Evolutionary conservation across 2,113 vertebrate species (phyloP).

Genomic region (Paedocypris sp.): DNA sequence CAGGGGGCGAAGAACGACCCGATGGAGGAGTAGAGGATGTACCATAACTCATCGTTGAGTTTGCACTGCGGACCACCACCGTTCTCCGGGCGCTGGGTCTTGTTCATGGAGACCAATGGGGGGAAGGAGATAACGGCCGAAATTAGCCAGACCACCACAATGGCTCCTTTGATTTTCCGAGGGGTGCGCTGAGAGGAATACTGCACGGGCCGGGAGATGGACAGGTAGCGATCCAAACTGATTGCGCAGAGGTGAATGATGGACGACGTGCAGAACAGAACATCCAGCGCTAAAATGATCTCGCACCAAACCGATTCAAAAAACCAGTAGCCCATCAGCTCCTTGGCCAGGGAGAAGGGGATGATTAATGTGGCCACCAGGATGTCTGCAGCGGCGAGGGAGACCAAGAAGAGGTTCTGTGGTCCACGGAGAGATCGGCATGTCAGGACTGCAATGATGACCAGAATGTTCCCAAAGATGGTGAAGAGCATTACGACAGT

Average conservation of each 20-base stretch:
- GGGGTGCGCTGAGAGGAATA: slow-evolving; percentile 72
- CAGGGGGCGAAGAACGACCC: slow-evolving; percentile 85
- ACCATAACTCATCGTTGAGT: slow-evolving; percentile 78
- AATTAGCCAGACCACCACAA: slow-evolving; percentile 76
- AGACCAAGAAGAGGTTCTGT: slow-evolving; percentile 71
- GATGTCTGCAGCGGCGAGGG: slow-evolving; percentile 68
- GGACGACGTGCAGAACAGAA: slow-evolving; percentile 84
- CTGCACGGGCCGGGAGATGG: slow-evolving; percentile 67
- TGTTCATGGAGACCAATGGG: slow-evolving; percentile 62
- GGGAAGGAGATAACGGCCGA: slow-evolving; percentile 79
- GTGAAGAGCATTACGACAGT: slow-evolving; percentile 78
- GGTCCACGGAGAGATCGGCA: slow-evolving; percentile 58
- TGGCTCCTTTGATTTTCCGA: slow-evolving; percentile 66
- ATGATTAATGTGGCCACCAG: slow-evolving; percentile 71
- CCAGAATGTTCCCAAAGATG: slow-evolving; percentile 74
- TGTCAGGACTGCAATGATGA: slow-evolving; percentile 75
- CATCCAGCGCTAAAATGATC: slow-evolving; percentile 77
- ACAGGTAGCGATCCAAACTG: slow-evolving; percentile 84
- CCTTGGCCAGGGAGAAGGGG: slow-evolving; percentile 72
- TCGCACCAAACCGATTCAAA: slow-evolving; percentile 78
- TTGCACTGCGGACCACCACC: slow-evolving; percentile 54
- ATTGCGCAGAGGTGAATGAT: slow-evolving; percentile 85
- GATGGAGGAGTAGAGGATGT: slow-evolving; percentile 78
- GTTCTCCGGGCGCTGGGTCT: slow-evolving; percentile 39
- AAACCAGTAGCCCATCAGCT: slow-evolving; percentile 81